Conservation (phyloP, 1,140 invertebrate genomes). For the Cherax destructor region DNA sequence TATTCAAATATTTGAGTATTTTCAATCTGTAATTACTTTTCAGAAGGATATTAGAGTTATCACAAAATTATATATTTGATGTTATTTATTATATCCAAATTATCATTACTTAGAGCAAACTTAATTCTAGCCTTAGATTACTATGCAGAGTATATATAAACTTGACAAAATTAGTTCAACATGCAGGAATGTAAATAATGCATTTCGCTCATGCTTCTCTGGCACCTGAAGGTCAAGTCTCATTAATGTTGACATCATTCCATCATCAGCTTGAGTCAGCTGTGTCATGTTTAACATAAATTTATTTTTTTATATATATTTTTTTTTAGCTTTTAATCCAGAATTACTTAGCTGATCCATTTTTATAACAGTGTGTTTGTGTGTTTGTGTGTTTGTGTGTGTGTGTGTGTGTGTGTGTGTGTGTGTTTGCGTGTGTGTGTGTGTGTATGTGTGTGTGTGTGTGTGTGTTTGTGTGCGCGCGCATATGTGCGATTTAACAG, state of each 20-base stretch:
- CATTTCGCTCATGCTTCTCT: constrained; percentile 49
- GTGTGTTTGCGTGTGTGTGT: too few relatives aligned
- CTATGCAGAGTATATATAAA: constrained; percentile 64
- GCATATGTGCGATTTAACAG: too few relatives aligned
- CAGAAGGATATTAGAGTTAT: too few relatives aligned
- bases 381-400: not conserved
- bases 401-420: not conserved
- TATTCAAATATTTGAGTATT: too few relatives aligned
- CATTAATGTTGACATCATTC: constrained; percentile 39
- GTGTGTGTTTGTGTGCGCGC: too few relatives aligned
- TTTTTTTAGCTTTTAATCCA: constrained; percentile 14
- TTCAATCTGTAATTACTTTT: too few relatives aligned
- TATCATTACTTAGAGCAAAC: constrained; percentile 35
- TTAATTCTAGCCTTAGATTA: constrained; percentile 65
- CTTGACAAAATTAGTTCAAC: constrained; percentile 49
- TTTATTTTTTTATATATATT: not conserved
- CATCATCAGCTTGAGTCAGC: constrained; percentile 48
- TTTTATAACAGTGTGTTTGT: not conserved
- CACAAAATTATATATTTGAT: not conserved
- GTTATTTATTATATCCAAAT: constrained; percentile 25
- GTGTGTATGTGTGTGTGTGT: too few relatives aligned
- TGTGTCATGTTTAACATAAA: constrained; percentile 41
- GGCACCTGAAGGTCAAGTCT: constrained; percentile 39
- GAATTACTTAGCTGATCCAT: constrained; percentile 27
- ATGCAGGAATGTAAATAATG: constrained; percentile 37